Conservation (phyloP, 1,140 invertebrate species). For the Apis cerana region DNA sequence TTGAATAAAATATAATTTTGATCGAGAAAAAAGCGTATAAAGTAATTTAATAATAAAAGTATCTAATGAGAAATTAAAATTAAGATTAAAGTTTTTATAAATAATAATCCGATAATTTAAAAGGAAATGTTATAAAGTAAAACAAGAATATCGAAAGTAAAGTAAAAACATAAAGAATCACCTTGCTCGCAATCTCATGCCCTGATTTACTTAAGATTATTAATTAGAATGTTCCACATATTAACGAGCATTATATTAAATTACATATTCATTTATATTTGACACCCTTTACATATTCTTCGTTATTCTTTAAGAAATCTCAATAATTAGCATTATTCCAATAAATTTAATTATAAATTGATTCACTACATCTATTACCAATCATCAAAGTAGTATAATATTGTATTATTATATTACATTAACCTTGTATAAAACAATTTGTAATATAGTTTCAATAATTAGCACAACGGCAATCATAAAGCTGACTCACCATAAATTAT, state of each 20-base stretch:
- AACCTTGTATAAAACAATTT: no score
- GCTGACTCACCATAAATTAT: no score
- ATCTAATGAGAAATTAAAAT: neutral
- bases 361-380: neutral
- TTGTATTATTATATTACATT: no score
- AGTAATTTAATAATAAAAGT: no score
- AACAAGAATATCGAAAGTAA: constrained; percentile 1
- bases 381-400: no score
- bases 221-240: constrained; percentile 19
- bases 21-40: no score
- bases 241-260: neutral
- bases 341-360: neutral
- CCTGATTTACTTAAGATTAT: constrained; percentile 10
- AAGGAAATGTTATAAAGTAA: neutral
- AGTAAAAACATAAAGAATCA: neutral
- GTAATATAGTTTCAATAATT: no score
- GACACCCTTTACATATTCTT: neutral
- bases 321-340: neutral
- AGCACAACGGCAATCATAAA: no score
- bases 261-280: neutral
- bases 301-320: neutral
- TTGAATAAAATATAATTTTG: no score
- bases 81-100: neutral
- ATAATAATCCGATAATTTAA: neutral
- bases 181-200: neutral